These are phyloP conservation scores for Amyelois transitella DNA, from an alignment of 1,140 invertebrate species.

Conservation along the genomic window DNA sequence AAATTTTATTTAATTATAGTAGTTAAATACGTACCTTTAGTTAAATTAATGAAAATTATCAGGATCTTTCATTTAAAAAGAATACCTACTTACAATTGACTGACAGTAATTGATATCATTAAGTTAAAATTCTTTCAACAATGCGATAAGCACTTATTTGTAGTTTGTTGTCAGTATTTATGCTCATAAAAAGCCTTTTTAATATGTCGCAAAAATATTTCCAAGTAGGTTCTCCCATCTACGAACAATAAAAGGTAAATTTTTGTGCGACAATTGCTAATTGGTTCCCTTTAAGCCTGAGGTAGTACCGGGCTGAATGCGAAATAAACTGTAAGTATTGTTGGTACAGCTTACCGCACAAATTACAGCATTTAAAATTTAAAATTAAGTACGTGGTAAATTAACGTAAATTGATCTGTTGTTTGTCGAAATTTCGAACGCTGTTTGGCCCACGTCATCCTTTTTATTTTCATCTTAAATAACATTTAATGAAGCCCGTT, in stretches of 20 bases:
- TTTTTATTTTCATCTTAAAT: conserved; percentile 35
- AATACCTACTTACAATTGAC: too few species aligned
- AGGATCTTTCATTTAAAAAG: too few species aligned
- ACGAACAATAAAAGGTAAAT: not conserved
- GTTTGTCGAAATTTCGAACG: conserved; percentile 22
- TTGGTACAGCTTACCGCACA: conserved; percentile 19
- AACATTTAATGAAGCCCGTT: conserved; percentile 31
- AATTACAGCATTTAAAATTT: conserved; percentile 41
- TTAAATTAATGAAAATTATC: too few species aligned
- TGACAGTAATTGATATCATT: not conserved
- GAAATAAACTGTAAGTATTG: conserved; percentile 24
- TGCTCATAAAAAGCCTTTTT: not conserved
- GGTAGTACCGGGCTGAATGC: conserved; percentile 1
- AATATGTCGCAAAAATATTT: not conserved
- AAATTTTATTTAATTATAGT: too few species aligned
- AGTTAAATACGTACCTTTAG: too few species aligned
- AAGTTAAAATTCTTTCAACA: not conserved
- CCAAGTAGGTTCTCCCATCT: not conserved
- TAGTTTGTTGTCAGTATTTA: too few species aligned
- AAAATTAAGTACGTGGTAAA: conserved; percentile 42
- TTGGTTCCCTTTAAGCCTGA: conserved; percentile 6
- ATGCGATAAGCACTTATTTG: not conserved
- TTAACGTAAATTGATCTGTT: conserved; percentile 36
- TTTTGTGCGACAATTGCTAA: conserved; percentile 25
- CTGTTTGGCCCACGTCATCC: conserved; percentile 1